Base-by-base conservation (phyloP, 1,140 invertebrate genomes). In the honey bee (Apis mellifera) region DNA sequence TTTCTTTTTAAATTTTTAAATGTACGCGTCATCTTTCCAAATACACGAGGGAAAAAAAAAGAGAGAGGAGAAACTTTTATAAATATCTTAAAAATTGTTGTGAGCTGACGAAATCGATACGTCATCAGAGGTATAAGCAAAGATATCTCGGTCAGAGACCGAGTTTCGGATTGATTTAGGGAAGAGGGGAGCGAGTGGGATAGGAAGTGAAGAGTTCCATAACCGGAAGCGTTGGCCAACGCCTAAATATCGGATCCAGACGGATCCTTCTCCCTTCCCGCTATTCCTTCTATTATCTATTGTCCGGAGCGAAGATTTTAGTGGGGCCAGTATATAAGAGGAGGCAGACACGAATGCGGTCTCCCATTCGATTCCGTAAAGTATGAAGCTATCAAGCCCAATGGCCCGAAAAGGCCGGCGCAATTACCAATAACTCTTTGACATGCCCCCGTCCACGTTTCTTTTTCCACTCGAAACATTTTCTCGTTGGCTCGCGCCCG, bases 351-450 rank as follows among this genome's bases (percentile, higher is more conserved):
- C 82, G 86, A 91, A 90, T 91, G 89, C 85, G 86, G 89, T 90
- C 86, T 90, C 48, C 90, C 83, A 89, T 92, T 92, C 93, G 93
- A 93, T 92, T 93, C 81, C 78, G 91, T 93, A 90, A 94, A 91
- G 92, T 94, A 94, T 93, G 92, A 93, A 93, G 92, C 93, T 92
- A 94, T 94, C 93, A 92, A 90, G 91, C 62, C 76, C 91, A 93
- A 94, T 93, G 93, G 90, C 60, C 92, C 91, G 92, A 88, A 89
- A 93, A 92, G 90, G 87, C 84, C 86, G 83, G 83, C 79, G 90
- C 92, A 93, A 93, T 93, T 93, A 93, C 92, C 92, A 89, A 93
- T 93, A 93, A 94, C 87, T 94, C 92, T 93, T 91, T 91, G 84
- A 90, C 90, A 84, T 89, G 85, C 88, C 71, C 71, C 83, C 84